phyloP scores from a whole-genome alignment of 2,888 invertebrate genomes.

The Auanema sp. region DNA sequence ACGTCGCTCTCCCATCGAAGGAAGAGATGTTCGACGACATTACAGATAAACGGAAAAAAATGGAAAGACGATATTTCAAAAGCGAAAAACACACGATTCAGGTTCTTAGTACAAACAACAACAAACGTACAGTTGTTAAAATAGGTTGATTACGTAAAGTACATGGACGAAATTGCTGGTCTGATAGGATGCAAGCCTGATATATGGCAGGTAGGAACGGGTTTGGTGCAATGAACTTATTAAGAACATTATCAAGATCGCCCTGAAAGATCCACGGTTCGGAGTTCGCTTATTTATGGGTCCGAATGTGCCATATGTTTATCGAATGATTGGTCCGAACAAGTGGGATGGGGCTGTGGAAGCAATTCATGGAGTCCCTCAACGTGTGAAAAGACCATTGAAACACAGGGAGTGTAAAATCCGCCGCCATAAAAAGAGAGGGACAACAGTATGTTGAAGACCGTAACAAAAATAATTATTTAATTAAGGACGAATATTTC shows the following conservation, averaged over 20 bases:
- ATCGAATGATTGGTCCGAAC: constrained; percentile 55
- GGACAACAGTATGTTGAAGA: constrained; percentile 32
- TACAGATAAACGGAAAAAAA: constrained; percentile 39
- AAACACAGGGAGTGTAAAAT: constrained; percentile 56
- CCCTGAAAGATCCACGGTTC: constrained; percentile 47
- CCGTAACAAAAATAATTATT: neutral
- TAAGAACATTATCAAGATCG: constrained; percentile 27
- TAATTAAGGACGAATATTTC: constrained; percentile 59
- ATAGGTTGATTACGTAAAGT: constrained; percentile 54
- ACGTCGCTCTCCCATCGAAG: constrained; percentile 32
- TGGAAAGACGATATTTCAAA: constrained; percentile 55
- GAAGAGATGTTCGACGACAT: constrained; percentile 47
- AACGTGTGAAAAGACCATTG: constrained; percentile 55
- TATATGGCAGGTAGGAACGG: constrained; percentile 32
- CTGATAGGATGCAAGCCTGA: constrained; percentile 55
- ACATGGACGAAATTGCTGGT: constrained; percentile 61
- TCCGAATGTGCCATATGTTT: constrained; percentile 59
- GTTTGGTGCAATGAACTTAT: neutral
- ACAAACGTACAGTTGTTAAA: no score
- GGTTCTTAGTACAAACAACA: constrained; percentile 20
- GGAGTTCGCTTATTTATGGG: constrained; percentile 55
- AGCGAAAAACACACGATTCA: constrained; percentile 60
- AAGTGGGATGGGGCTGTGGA: constrained; percentile 51
- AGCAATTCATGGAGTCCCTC: constrained; percentile 44
- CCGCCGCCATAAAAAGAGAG: constrained; percentile 53